Evolutionary conservation across 2,797 vertebrate genomes (phyloP).

Genomic region (Hypotaenidia okinawae): DNA sequence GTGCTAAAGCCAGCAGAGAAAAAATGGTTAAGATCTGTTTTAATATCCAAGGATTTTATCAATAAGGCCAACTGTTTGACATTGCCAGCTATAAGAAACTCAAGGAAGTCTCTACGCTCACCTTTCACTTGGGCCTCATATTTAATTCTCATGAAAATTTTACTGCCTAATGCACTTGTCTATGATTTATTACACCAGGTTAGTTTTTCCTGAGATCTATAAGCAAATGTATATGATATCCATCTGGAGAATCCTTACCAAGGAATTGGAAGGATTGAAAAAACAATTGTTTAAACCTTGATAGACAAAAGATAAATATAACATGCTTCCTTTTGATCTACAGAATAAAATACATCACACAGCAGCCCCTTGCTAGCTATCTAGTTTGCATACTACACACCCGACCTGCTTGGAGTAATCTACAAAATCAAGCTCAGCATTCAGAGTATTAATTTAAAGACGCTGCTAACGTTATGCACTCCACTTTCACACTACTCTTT

Average conservation of each 20-base stretch:
- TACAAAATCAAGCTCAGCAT: neutral
- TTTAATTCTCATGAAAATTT: neutral
- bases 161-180: neutral
- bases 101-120: neutral
- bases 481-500: neutral
- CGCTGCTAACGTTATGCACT: neutral
- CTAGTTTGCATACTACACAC: neutral
- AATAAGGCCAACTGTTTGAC: neutral
- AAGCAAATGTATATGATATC: neutral
- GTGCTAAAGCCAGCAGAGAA: neutral
- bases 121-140: neutral
- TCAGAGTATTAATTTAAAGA: neutral
- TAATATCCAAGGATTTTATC: neutral
- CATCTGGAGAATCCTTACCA: neutral
- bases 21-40: neutral
- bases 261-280: neutral
- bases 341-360: neutral
- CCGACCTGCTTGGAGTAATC: neutral
- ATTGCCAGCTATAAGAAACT: neutral
- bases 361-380: neutral
- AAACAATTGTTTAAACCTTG: neutral
- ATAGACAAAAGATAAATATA: neutral
- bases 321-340: neutral
- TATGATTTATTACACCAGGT: neutral
- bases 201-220: neutral